Evolutionary conservation across 2,888 invertebrate genomes (phyloP).

Genomic region (Capitulum mitella): DNA sequence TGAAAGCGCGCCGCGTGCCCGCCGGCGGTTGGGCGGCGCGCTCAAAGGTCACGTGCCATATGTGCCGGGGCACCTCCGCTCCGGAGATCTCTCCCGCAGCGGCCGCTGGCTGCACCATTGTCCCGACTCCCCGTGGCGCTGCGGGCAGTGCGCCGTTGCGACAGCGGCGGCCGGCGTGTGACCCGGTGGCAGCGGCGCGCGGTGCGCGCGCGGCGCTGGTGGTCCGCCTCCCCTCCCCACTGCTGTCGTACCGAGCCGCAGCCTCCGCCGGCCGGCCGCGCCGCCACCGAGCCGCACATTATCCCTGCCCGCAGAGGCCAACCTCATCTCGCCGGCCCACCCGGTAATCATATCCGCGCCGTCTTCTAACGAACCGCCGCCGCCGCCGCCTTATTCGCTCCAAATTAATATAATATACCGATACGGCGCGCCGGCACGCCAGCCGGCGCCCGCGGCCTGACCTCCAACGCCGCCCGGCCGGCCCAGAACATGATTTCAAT

Average conservation of each 20-base stretch:
- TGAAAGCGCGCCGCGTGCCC: background rate
- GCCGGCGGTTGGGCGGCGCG: background rate
- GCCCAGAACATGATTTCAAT: constrained; percentile 18
- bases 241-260: background rate
- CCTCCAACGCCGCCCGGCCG: background rate
- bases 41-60: background rate
- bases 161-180: background rate
- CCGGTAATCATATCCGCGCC: constrained; percentile 5
- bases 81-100: too few relatives aligned
- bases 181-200: background rate
- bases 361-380: constrained; percentile 19
- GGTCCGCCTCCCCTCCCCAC: background rate
- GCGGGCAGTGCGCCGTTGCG: too few relatives aligned
- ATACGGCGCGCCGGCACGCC: constrained; percentile 15
- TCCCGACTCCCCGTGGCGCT: too few relatives aligned
- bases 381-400: constrained; percentile 9
- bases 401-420: constrained; percentile 25
- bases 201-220: background rate
- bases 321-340: constrained; percentile 9
- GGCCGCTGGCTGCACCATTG: too few relatives aligned
- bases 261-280: background rate
- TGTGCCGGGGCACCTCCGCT: background rate
- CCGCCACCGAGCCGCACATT: background rate
- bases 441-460: background rate
- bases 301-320: background rate